phyloP scores from a whole-genome alignment of 2,113 vertebrate genomes.

The Beaufortia kweichowensis region DNA sequence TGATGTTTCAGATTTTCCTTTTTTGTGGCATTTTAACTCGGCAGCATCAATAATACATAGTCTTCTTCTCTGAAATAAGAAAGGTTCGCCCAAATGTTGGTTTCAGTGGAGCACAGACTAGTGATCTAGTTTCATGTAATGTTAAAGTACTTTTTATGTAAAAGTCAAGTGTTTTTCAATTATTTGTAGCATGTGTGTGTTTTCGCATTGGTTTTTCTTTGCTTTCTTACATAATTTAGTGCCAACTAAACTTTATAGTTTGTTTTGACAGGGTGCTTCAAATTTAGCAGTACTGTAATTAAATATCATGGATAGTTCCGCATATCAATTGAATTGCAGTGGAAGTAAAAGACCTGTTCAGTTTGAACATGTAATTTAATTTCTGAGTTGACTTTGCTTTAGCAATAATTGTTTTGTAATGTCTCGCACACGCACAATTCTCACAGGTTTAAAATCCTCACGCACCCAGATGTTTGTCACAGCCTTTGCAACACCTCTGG shows the following conservation, averaged over 20 bases:
- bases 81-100: not conserved
- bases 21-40: no score
- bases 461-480: no score
- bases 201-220: not conserved
- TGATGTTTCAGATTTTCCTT: not conserved
- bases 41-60: conserved; percentile 20
- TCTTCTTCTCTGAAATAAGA: not conserved
- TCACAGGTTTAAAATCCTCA: not conserved
- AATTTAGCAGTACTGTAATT: not conserved
- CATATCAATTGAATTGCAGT: not conserved
- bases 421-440: not conserved
- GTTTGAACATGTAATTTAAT: not conserved
- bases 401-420: not conserved
- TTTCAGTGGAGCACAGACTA: not conserved
- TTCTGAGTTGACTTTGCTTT: not conserved
- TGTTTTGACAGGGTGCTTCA: not conserved
- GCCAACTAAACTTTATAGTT: not conserved
- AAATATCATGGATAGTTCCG: not conserved
- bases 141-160: no score
- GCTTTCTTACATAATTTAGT: not conserved
- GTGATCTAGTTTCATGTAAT: not conserved
- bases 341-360: not conserved
- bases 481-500: not conserved
- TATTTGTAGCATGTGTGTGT: not conserved
- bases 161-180: no score